Evolutionary conservation across 2,797 vertebrate genomes (phyloP).

Genomic region (Rhinella marina): DNA sequence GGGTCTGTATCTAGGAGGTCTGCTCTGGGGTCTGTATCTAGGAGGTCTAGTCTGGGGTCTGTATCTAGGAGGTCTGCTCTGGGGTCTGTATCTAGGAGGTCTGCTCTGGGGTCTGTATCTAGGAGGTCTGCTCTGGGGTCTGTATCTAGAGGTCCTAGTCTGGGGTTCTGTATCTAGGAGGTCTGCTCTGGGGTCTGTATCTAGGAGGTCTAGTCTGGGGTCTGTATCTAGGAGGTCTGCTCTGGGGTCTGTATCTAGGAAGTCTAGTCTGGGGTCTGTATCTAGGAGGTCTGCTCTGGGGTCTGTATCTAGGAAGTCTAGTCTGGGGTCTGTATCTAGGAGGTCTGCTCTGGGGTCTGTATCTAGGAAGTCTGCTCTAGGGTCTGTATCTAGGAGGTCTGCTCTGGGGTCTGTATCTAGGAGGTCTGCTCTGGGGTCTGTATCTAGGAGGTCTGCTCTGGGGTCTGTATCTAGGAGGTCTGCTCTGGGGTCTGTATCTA

Average conservation of each 20-base stretch:
- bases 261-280: neutral
- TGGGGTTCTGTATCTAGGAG: neutral
- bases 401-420: too few species aligned
- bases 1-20: neutral
- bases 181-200: neutral
- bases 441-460: too few species aligned
- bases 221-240: neutral
- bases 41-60: neutral
- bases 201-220: neutral
- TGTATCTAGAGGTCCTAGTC: neutral
- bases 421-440: too few species aligned
- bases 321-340: neutral
- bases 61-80: neutral
- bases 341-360: too few species aligned
- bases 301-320: neutral
- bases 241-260: neutral
- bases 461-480: too few species aligned
- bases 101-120: neutral
- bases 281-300: neutral
- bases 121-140: neutral
- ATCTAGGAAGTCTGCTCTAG: too few species aligned
- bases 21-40: neutral
- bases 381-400: too few species aligned
- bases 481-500: too few species aligned
- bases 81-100: neutral